Conservation (phyloP, 2,888 invertebrate species). For the Cinara cedri region DNA sequence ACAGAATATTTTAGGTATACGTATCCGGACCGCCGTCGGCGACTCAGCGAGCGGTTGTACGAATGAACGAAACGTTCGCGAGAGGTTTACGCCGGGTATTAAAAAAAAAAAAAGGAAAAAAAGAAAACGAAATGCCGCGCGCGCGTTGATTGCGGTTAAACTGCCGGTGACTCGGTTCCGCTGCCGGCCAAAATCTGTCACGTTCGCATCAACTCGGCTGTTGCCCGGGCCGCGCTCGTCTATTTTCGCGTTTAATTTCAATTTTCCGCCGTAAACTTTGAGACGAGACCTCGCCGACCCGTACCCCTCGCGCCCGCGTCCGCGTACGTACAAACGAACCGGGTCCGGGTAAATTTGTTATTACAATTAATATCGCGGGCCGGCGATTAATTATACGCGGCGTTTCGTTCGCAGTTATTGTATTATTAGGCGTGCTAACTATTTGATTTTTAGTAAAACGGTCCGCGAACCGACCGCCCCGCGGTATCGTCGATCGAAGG, state of each 20-base stretch:
- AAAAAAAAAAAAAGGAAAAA: neutral
- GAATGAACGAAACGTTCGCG: neutral
- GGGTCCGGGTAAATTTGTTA: neutral
- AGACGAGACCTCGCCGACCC: no score
- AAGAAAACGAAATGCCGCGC: neutral
- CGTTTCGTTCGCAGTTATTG: no score
- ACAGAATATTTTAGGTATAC: no score
- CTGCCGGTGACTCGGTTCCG: conserved; percentile 19
- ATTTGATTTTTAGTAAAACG: no score
- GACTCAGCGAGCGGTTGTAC: no score
- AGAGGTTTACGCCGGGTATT: neutral
- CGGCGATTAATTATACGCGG: neutral
- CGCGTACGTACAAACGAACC: neutral
- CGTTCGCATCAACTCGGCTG: conserved; percentile 22
- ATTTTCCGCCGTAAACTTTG: no score
- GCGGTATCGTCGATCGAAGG: no score
- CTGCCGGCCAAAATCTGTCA: conserved; percentile 32
- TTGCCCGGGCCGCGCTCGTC: neutral
- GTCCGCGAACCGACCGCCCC: no score
- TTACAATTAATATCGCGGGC: neutral
- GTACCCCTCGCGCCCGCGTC: neutral
- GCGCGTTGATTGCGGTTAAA: conserved; percentile 17
- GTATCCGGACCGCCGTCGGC: no score
- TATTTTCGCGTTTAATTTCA: no score
- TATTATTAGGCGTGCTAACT: no score